Evolutionary conservation across 2,888 invertebrate species (phyloP).

Genomic region (Scaptomyza flava): DNA sequence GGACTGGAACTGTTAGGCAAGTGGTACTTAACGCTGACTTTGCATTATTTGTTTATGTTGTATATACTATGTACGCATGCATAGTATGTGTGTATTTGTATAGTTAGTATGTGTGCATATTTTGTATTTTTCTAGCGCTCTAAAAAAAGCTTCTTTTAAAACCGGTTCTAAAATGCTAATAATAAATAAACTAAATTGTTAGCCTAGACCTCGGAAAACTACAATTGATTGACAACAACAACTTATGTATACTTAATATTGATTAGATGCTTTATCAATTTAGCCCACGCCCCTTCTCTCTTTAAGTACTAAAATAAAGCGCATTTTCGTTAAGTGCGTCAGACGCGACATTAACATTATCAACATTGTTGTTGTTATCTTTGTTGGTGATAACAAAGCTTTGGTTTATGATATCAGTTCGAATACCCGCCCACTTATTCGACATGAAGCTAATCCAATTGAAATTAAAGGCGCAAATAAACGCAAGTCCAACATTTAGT

Average conservation of each 20-base stretch:
- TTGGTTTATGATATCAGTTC: conserved; percentile 9
- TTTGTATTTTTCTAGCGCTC: conserved; percentile 1
- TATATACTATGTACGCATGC: not conserved
- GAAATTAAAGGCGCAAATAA: no score
- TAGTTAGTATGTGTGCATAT: not conserved
- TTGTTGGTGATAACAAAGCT: conserved; percentile 15
- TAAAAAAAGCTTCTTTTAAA: not conserved
- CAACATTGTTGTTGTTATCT: not conserved
- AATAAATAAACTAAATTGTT: not conserved
- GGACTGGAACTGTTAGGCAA: conserved; percentile 1
- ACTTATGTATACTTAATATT: not conserved
- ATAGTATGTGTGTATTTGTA: not conserved
- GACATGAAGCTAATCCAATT: not conserved
- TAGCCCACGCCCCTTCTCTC: no score
- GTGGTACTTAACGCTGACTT: conserved; percentile 34
- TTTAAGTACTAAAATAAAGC: no score
- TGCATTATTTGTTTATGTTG: conserved; percentile 22
- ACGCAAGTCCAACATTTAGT: no score
- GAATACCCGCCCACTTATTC: not conserved
- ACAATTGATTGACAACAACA: conserved; percentile 1
- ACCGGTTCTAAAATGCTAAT: conserved; percentile 40
- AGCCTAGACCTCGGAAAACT: conserved; percentile 8
- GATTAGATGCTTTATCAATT: not conserved
- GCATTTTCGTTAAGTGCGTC: no score
- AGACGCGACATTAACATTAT: no score